A percentile compares a stretch with the other conserved stretches of the same genome.
Conservation (phyloP, 1,140 invertebrate species). For the Drosophila santomea region DNA sequence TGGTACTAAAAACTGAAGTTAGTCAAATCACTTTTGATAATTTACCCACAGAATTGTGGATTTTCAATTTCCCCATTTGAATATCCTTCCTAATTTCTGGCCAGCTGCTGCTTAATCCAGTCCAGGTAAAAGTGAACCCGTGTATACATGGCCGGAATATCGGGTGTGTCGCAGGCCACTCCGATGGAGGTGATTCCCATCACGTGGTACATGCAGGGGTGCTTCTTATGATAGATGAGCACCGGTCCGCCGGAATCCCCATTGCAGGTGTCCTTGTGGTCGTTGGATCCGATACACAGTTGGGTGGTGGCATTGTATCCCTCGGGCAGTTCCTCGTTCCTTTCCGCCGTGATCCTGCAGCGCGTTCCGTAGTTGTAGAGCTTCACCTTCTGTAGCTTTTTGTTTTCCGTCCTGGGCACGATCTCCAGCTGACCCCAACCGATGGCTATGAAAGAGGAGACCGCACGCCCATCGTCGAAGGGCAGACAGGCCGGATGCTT, state of each 20-base stretch:
- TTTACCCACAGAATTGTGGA: no score
- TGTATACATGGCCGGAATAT: conserved; percentile 67
- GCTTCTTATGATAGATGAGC: conserved; percentile 49
- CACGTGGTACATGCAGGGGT: conserved; percentile 68
- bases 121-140: conserved; percentile 67
- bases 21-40: no score
- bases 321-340: conserved; percentile 69
- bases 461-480: conserved; percentile 32
- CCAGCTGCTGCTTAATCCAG: conserved; percentile 65
- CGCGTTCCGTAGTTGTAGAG: conserved; percentile 58
- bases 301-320: conserved; percentile 85
- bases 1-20: no score
- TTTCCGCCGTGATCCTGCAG: conserved; percentile 66
- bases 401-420: conserved; percentile 19
- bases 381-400: conserved; percentile 85
- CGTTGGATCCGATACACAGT: conserved; percentile 88
- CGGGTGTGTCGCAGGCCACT: conserved; percentile 59
- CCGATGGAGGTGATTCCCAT: conserved; percentile 73
- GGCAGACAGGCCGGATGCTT: conserved; percentile 71
- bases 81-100: conserved; percentile 5
- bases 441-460: conserved; percentile 40
- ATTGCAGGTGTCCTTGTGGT: conserved; percentile 84
- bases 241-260: conserved; percentile 81
- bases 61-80: no score
- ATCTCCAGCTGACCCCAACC: conserved; percentile 57